Base-by-base conservation (phyloP, 2,797 vertebrate species). In the Chlorospingus semifuscus region DNA sequence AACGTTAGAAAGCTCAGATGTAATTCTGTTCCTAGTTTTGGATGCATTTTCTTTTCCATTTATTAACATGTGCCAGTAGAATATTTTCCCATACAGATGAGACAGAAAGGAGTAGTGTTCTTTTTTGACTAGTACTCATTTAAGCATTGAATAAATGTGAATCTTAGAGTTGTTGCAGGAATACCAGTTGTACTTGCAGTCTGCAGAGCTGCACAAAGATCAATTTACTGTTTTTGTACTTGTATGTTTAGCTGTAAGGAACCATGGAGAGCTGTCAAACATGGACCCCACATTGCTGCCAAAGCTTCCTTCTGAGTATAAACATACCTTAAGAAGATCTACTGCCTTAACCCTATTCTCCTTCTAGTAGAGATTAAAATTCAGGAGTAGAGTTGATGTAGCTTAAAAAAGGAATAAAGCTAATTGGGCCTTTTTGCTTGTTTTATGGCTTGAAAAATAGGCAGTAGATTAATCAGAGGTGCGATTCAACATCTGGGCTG, bases 371-470 rank as follows among this genome's bases (percentile, higher is more conserved):
- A 55, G 56, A 37, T 53, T 37, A 77, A 82, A 87, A 90, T 84
- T 64, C 56, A 60, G 23, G 44, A 46, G 49, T 69, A 29, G 59
- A 72, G 42, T 77, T 85, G 60, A 75, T 95, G 66, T 71, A 83
- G 84, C 78, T 77, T 90, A 53, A 46, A 79, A 70, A 90, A 85
- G 60, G 27, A 47, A 29, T 83, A 76, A 88, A 93, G 47, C 50
- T 86, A 79, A 88, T 92, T 90, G 24, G 76, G 37, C 61, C 69
- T 83, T 36, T 69, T 83, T 94, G 44, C 59, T 91, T 88, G 61
- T 69, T 95, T 89, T 93, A 87, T 84, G 74, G 65, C 71, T 92
- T 93, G 80, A 94, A 83, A 86, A 95, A 83, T 78, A 78, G 65
- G 57, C 2, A 1, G 52, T 77, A 55, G 70, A 60, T 91, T 63